These are phyloP conservation scores for Stichopus horrens DNA, from an alignment of 53 echinoderm and acorn worm genomes.

Conservation along the genomic window DNA sequence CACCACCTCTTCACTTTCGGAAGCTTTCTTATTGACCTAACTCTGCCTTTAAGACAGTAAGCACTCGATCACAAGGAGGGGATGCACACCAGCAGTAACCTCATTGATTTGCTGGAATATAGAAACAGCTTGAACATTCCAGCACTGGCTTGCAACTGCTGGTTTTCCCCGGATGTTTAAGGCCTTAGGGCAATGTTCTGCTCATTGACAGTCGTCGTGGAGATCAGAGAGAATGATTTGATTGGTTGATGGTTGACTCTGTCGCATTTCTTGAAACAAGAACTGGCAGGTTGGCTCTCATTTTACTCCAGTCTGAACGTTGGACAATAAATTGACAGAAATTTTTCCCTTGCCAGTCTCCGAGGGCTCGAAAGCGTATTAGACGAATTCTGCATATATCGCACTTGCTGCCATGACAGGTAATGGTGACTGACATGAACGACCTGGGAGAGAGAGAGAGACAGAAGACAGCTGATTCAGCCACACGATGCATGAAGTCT, in stretches of 20 bases:
- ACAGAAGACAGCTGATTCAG: not conserved
- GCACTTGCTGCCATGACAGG: too few relatives aligned
- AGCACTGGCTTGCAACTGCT: not conserved
- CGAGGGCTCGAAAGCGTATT: not conserved
- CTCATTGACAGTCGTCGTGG: constrained; percentile 3
- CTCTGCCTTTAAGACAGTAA: constrained; percentile 7
- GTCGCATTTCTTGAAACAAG: constrained; percentile 2
- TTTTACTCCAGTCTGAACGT: not conserved
- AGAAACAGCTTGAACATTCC: constrained; percentile 16
- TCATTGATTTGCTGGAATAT: not conserved
- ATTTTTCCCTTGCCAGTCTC: not conserved
- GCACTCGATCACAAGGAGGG: constrained; percentile 15
- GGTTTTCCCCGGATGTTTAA: not conserved
- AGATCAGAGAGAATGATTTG: not conserved
- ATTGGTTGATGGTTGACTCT: not conserved
- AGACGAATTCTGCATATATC: not conserved
- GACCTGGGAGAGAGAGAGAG: not conserved
- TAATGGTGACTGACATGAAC: not conserved
- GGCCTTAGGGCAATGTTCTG: constrained; percentile 6
- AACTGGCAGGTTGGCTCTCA: constrained; percentile 15
- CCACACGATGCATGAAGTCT: not conserved
- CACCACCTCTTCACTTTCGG: constrained; percentile 3
- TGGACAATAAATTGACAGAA: constrained; percentile 26
- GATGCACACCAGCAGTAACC: not conserved
- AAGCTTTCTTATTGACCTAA: constrained; percentile 19